Conservation (phyloP, 1,140 invertebrate genomes). For the Odontomachus brunneus region DNA sequence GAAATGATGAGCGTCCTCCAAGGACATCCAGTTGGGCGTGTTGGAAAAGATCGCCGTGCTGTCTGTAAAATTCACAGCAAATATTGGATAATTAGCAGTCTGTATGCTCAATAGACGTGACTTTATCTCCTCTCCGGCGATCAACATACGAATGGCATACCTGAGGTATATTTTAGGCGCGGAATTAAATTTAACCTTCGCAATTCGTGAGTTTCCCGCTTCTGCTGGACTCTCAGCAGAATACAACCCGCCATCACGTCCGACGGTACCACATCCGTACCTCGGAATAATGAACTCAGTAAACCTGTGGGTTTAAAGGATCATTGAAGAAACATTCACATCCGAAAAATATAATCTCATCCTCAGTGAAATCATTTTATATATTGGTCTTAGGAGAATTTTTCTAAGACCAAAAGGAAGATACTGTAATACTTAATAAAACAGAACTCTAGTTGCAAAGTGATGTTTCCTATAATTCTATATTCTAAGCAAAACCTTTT, state of each 20-base stretch:
- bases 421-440: too few relatives aligned
- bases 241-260: conserved; percentile 95
- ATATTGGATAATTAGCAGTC: not conserved
- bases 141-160: conserved; percentile 76
- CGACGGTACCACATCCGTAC: conserved; percentile 94
- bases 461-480: too few relatives aligned
- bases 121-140: not conserved
- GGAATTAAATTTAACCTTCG: conserved; percentile 89
- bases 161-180: conserved; percentile 88
- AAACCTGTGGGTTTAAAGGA: conserved; percentile 85
- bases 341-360: too few relatives aligned
- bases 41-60: conserved; percentile 85
- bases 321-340: not conserved
- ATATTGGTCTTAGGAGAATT: too few relatives aligned
- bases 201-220: conserved; percentile 89
- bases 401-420: too few relatives aligned
- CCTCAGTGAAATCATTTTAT: too few relatives aligned
- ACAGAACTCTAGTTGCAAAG: too few relatives aligned
- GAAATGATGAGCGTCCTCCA: conserved; percentile 91
- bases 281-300: conserved; percentile 91
- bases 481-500: too few relatives aligned
- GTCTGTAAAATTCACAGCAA: conserved; percentile 40
- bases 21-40: conserved; percentile 91
- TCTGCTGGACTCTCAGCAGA: conserved; percentile 90
- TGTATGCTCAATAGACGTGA: not conserved